These are phyloP conservation scores for Lottia gigantea DNA, from an alignment of 2,888 invertebrate species.

Conservation along the genomic window DNA sequence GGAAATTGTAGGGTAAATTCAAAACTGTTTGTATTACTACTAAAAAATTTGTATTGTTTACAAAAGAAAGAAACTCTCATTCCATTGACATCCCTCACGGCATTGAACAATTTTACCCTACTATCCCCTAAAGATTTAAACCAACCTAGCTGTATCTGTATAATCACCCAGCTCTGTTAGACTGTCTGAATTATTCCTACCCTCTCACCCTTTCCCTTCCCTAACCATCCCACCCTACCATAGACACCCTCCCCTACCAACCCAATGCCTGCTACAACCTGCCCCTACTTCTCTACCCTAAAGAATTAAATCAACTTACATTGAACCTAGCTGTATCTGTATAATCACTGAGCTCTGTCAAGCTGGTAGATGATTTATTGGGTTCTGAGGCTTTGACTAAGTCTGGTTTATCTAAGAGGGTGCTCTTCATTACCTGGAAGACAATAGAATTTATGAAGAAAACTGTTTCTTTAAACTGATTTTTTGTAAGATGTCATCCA, in stretches of 20 bases:
- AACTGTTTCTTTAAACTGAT: too few species aligned
- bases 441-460: neutral
- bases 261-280: too few species aligned
- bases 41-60: too few species aligned
- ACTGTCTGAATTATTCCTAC: slow-evolving; percentile 47
- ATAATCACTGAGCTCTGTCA: slow-evolving; percentile 56
- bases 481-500: too few species aligned
- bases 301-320: slow-evolving; percentile 71
- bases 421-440: slow-evolving; percentile 43
- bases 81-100: too few species aligned
- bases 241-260: too few species aligned
- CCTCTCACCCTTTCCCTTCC: too few species aligned
- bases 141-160: slow-evolving; percentile 74
- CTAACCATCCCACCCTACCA: too few species aligned
- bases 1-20: too few species aligned
- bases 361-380: slow-evolving; percentile 52
- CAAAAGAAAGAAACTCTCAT: too few species aligned
- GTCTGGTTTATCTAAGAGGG: slow-evolving; percentile 79
- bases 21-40: too few species aligned
- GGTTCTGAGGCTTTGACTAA: slow-evolving; percentile 78
- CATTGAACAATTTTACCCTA: too few species aligned
- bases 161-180: slow-evolving; percentile 56
- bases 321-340: slow-evolving; percentile 79
- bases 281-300: neutral
- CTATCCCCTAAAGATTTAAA: neutral